Evolutionary conservation across 2,888 invertebrate species (phyloP), one percentile per base, ranked within the genome.

Genomic region (Steinernema scapterisci): DNA sequence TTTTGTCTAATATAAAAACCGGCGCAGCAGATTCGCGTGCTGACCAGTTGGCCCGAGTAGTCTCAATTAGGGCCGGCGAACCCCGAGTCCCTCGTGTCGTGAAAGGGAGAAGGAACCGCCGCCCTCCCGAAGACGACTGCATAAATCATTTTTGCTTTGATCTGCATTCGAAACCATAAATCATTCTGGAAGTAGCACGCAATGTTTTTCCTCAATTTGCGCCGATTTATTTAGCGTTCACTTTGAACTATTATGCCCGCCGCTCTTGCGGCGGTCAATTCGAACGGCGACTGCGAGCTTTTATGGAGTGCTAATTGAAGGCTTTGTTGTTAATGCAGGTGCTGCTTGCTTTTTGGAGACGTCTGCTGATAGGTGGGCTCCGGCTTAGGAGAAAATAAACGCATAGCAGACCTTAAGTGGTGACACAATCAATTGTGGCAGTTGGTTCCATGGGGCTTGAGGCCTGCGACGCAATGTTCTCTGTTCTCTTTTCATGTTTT

Each of bases 131-230:
- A 63, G 63, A 63, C 38, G 63, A 16, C 31, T 63, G 63, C 63
- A 63, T 63, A 63, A 63, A 63, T 63, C 63, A 63, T 63, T 25
- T 63, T 31, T n/a, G 63, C 63, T 63, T 63, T 63, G 63, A 63
- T 63, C 63, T 63, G 25, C 63, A 63, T 63, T 63, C 63, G 31
- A 16, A 31, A 63, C 63, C 27, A 63, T 63, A 63, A 63, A 63
- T 63, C 63, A 63, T 63, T 25, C 31, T 25, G 11, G 27, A 63
- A 63, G 63, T 63, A 63, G 63, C 63, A 63, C 63, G 63, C 63
- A 19, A 63, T 63, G 63, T 63, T 63, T 54, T 63, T 63, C 63
- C 31, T 63, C 63, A 63, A 63, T 63, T 63, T 63, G 63, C 63
- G 63, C 27, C 63, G 63, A 63, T 63, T 63, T 63, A 63, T 63